Evolutionary conservation across 2,888 invertebrate species (phyloP), one percentile per base, ranked within the genome.

Genomic region (Drosophila neutralis): DNA sequence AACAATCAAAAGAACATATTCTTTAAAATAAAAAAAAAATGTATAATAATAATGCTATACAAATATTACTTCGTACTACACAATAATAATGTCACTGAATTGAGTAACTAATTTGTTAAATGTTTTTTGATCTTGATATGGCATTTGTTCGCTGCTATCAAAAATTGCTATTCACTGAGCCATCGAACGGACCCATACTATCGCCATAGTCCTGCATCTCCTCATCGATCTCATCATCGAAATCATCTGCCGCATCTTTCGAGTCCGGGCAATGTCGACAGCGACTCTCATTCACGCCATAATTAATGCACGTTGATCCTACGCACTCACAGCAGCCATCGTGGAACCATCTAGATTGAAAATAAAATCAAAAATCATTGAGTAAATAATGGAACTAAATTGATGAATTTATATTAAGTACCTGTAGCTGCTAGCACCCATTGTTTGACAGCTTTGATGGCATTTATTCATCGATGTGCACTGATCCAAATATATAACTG

Each of bases 321-420:
- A 98, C 95, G 91, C 98, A 98, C 93, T 98, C 97, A 92, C 98
- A 98, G 92, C 98, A 98, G 1, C 98, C 98, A 91, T 98, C 97
- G 92, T 98, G 97, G 93, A 98, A 98, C 98, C 98, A 98, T 87
- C 92, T 92, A 29, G 31, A 60, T 27, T 21, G 27, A 29, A 45
- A 54, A 49, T 33, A 40, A 13, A 56, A 48, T 1, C 7, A 21
- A 42, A 40, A 24, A 48, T 42, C 29, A 1, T 51, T 36, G 2
- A 21, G n/a, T 59, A 45, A 53, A 31, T 27, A 57, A 31, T 48
- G 10, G 10, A 33, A 27, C 7, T 0, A 21, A 6, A 51, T 27
- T 58, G 3, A 40, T 48, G 10, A 24, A 4, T 36, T 10, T n/a
- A 10, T n/a, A 27, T 2, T 13, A 59, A 29, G n/a, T 21, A 92